These are phyloP conservation scores for Lithosia quadra DNA, from an alignment of 2,888 invertebrate species.

Conservation along the genomic window DNA sequence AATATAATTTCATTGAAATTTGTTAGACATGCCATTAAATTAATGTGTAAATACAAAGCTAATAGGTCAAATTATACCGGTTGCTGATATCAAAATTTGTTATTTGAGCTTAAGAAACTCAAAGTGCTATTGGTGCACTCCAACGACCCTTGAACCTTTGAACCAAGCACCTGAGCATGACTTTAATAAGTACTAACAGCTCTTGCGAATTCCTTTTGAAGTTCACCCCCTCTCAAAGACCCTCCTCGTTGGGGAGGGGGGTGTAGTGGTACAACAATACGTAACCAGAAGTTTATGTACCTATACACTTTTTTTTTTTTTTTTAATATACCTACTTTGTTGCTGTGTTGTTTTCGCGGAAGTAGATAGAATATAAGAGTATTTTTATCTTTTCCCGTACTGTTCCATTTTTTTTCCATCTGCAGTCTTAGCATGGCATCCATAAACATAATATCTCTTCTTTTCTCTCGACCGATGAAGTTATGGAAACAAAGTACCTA, in stretches of 20 bases:
- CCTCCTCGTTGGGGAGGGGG: constrained; percentile 9
- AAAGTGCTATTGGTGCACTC: constrained; percentile 7
- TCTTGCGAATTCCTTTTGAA: constrained; percentile 22
- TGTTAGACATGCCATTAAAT: too few relatives aligned
- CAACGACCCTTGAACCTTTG: constrained; percentile 14
- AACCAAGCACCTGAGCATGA: constrained; percentile 17
- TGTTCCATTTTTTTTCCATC: too few relatives aligned
- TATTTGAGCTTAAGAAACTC: neutral
- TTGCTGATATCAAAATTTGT: neutral
- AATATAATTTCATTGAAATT: too few relatives aligned
- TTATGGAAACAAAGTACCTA: too few relatives aligned
- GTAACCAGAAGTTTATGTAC: neutral
- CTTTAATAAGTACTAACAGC: constrained; percentile 20
- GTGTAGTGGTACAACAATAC: constrained; percentile 7
- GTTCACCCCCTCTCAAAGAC: neutral
- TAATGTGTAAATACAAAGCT: too few relatives aligned
- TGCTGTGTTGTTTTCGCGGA: neutral
- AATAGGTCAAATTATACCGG: neutral
- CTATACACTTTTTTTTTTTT: neutral
- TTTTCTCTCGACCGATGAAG: too few relatives aligned
- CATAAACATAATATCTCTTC: too few relatives aligned
- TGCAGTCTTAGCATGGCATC: too few relatives aligned
- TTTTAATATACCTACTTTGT: neutral
- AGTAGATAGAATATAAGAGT: neutral
- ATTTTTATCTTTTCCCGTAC: neutral